Evolutionary conservation across 1,140 invertebrate genomes (phyloP), one percentile per base, ranked within the genome.

Genomic region (Drosophila funebris): DNA sequence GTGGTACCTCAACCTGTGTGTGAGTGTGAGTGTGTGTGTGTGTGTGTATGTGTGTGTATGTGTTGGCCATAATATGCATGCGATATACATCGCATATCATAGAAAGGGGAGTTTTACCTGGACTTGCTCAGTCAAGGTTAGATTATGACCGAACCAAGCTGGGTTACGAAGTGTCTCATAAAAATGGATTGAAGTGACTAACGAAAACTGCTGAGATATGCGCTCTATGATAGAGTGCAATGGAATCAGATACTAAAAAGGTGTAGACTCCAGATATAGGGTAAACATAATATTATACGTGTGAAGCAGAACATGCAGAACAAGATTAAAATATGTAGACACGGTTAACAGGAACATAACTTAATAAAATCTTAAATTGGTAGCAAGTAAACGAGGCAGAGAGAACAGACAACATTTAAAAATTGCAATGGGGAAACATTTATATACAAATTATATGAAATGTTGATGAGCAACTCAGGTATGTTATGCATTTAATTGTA

Each of bases 141-240:
- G 76, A 73, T 84, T 84, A 63, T 53, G 60, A 44, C 37, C 14
- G 53, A 8, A 27, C 37, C 68, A 57, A 61, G 78, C 56, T 54
- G 73, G 73, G 73, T 27, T 80, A 73, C 68, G 52, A 74, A 71
- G 82, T 81, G 82, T 81, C 77, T 60, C 64, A 80, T 78, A 67
- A 76, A 80, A 73, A 64, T 33, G 61, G 24, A 48, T 48, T 43
- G 14, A 62, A 76, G 61, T 63, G 44, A 53, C 64, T 43, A 54
- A 58, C 56, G 22, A 20, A 57, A 58, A 36, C 16, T 39, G 48
- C 46, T 24, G 29, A 57, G 48, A 52, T 31, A 14, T 33, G 48
- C 48, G 14, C 29, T 20, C 29, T 33, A 33, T 52, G 48, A 52
- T 52, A 52, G 9, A 52, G 27, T 6, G n/a, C 11, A 27, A 48